Percentiles rank a stretch among this genome's conserved stretches.
Conservation (phyloP, 2,113 vertebrate genomes). For the Struthio camelus region DNA sequence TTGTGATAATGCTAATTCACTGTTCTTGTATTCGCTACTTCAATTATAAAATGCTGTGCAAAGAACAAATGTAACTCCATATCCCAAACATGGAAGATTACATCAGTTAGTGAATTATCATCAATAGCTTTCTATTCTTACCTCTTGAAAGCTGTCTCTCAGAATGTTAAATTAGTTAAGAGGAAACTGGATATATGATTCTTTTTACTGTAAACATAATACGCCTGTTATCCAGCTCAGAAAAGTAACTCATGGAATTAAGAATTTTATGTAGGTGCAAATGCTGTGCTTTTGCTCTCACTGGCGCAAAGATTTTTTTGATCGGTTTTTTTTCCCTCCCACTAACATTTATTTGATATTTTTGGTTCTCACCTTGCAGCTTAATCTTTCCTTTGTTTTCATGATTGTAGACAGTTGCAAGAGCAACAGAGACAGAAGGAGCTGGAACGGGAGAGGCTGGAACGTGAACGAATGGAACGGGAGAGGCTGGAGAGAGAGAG, state of each 20-base stretch:
- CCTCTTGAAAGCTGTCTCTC: background rate
- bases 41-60: background rate
- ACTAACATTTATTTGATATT: background rate
- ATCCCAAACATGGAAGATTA: constrained; percentile 14
- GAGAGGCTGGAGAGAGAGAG: constrained; percentile 83
- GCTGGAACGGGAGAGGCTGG: constrained; percentile 80
- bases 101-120: constrained; percentile 21
- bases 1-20: background rate
- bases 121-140: background rate
- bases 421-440: constrained; percentile 95
- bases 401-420: constrained; percentile 86
- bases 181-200: background rate
- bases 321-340: background rate
- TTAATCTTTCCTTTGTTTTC: constrained; percentile 6
- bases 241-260: background rate
- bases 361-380: background rate
- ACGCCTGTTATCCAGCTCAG: background rate
- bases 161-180: background rate
- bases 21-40: background rate
- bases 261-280: background rate
- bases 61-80: constrained; percentile 21
- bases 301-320: background rate
- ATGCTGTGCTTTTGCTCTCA: background rate
- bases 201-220: background rate
- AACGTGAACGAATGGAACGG: constrained; percentile 79